Conservation (phyloP, 2,113 vertebrate species). For the Podocnemis expansa region DNA sequence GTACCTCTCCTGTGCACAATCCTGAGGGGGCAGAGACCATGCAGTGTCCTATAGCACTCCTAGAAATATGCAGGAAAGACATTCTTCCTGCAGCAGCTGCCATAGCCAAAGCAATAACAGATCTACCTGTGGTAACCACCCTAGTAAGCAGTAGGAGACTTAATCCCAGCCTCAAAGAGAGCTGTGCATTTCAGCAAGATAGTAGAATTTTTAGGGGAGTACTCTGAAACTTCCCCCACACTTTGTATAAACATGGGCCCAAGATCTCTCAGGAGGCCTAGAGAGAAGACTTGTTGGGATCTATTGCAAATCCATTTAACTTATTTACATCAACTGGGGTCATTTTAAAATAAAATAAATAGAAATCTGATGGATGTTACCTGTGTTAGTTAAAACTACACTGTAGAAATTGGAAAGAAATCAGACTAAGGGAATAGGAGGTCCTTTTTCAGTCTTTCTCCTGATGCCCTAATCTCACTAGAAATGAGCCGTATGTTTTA, state of each 20-base stretch:
- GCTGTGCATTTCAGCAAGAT: background rate
- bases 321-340: too few relatives aligned
- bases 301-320: too few relatives aligned
- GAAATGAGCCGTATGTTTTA: too few relatives aligned
- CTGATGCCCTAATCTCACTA: too few relatives aligned
- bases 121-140: background rate
- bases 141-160: background rate
- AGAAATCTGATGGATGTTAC: too few relatives aligned
- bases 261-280: background rate
- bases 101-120: background rate
- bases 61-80: background rate
- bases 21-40: background rate
- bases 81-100: background rate
- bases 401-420: too few relatives aligned
- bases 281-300: background rate
- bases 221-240: background rate
- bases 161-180: background rate
- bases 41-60: background rate
- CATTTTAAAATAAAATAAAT: too few relatives aligned
- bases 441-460: too few relatives aligned
- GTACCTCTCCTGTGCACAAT: background rate
- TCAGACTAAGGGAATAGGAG: too few relatives aligned
- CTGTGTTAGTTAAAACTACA: too few relatives aligned
- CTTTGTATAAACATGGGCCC: background rate
- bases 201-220: background rate